phyloP scores from a whole-genome alignment of 1,140 invertebrate species.

The Watersipora subatra region DNA sequence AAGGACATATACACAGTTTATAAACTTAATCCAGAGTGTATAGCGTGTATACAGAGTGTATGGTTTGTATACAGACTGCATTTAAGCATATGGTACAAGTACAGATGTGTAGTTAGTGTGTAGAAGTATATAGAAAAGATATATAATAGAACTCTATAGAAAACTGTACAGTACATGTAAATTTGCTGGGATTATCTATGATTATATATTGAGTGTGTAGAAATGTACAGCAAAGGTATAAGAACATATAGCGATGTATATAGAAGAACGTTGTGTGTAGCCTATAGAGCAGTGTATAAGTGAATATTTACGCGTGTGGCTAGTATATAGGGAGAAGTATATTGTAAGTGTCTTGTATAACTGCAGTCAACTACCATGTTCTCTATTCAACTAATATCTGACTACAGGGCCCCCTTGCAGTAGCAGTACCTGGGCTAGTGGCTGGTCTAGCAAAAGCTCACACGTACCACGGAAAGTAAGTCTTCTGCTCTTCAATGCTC shows the following conservation, averaged over 20 bases:
- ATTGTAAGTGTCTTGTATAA: neutral
- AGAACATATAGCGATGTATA: neutral
- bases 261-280: neutral
- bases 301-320: neutral
- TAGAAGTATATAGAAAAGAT: too few relatives aligned
- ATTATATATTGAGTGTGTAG: too few relatives aligned
- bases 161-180: too few relatives aligned
- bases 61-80: too few relatives aligned
- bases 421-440: constrained; percentile 6
- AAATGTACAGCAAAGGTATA: too few relatives aligned
- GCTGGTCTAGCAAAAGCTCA: neutral
- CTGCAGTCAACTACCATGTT: neutral
- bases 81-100: too few relatives aligned
- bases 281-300: neutral
- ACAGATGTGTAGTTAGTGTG: too few relatives aligned
- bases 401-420: neutral
- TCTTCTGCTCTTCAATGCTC: neutral
- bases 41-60: too few relatives aligned
- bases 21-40: too few relatives aligned
- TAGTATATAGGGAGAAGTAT: neutral
- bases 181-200: too few relatives aligned
- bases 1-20: too few relatives aligned
- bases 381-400: neutral
- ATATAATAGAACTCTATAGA: too few relatives aligned
- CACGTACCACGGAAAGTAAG: neutral